Base-by-base conservation (phyloP, 2,113 vertebrate genomes). In the Rutilus rutilus region DNA sequence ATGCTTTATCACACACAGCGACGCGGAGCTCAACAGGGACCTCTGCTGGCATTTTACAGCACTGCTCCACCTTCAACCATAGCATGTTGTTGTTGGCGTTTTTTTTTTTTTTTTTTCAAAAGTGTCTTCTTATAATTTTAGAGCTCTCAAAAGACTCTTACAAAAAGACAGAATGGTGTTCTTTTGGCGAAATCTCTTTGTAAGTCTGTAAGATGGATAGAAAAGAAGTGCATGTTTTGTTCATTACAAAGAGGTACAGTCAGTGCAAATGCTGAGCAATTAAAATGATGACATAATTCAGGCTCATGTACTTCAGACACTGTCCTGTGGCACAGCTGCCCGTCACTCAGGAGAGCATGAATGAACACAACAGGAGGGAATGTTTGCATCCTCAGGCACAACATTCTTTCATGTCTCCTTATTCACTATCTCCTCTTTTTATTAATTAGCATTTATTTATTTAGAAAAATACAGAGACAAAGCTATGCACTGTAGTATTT, bases 321-420 rank as follows among this genome's bases (percentile, higher is more conserved):
- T 23, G 9, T 42, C 36, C 42, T 23, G 10, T 73, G 39, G 21
- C 39, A 74, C 71, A 47, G 71, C 42, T 45, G 23, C n/a, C 11
- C 1, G 2, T 74, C 42, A 92, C 82, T 90, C 90, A 64, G 0
- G 4, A 73, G 33, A 73, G 67, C 45, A 54, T 77, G 36, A 67
- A 42, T 74, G 23, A 47, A 47, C 71, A 74, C 69, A 11, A 84
- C 91, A 92, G 91, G 91, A 88, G 89, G 90, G 69, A 73, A 91
- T 89, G 91, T 89, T 91, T 88, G 86, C 89, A 92, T 93, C 95
- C 95, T 82, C 67, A 92, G 94, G 93, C 93, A 69, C 89, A 62
- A 86, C 93, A 96, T 95, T 95, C 91, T 84, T 95, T 88, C 85
- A 86, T 89, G 90, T 94, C 92, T 25, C 47, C 71, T 36, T 71